Base-by-base conservation (phyloP, 2,797 vertebrate species). In the Clarias platycephalus region DNA sequence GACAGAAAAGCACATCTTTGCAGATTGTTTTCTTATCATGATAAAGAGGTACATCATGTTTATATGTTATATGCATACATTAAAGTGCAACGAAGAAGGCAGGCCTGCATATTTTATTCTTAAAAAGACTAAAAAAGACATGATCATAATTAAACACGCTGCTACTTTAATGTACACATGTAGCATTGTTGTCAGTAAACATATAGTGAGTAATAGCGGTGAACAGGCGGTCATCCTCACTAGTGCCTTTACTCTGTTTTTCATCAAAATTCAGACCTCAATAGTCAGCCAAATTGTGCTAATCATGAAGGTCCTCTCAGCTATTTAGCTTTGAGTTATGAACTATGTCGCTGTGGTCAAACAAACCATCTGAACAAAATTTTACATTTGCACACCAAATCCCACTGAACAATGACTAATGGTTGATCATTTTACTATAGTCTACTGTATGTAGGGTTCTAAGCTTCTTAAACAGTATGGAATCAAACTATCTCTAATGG, bases 201-300 rank as follows among this genome's bases (percentile, higher is more conserved):
- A 60, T 58, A 62, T 34, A 70, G 3, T 82, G 78, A 71, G 16
- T 40, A 28, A 66, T 66, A 40, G 40, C 1, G 6, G 16, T 58
- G 34, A 71, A 28, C 63, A 18, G 28, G 37, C 55, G 15, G 0
- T 15, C 57, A 26, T 71, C 44, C 31, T 60, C 1, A 53, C n/a
- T 26, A 49, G 20, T 62, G 63, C n/a, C 28, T 76, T 76, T 57
- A 15, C 16, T 26, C 40, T 55, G 40, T 57, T 76, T 53, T 53
- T 24, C 72, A 83, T 76, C 71, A 76, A 16, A 83, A 68, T 58
- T 53, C 34, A 68, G 24, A 58, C 31, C 1, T 77, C n/a, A 55
- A 15, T 49, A 20, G 15, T 31, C 28, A 67, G 63, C 6, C 5
- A 81, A 81, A 60, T 60, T 78, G 31, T 57, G 26, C 1, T 55